Evolutionary conservation across 1,140 invertebrate genomes (phyloP).

Genomic region (Hestina assimilis): DNA sequence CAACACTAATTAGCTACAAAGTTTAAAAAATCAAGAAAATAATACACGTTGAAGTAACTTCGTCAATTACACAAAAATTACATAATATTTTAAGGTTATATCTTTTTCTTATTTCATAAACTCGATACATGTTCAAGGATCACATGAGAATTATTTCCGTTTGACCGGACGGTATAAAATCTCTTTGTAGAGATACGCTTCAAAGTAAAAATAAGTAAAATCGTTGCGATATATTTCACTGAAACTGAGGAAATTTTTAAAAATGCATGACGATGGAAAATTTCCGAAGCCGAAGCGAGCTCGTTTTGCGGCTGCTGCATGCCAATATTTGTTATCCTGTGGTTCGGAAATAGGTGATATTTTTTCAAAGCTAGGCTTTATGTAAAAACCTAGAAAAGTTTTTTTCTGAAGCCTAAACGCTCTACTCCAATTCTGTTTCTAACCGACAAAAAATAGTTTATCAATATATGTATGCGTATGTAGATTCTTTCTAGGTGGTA

Average conservation of each 20-base stretch:
- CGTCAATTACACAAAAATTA: too few species aligned
- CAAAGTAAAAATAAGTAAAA: conserved; percentile 9
- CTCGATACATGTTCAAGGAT: too few species aligned
- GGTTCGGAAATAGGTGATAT: conserved; percentile 11
- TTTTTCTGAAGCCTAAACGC: background rate
- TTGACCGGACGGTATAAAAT: conserved; percentile 1
- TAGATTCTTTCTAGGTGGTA: too few species aligned
- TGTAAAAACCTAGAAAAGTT: background rate
- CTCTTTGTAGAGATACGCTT: background rate
- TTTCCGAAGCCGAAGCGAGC: conserved; percentile 1
- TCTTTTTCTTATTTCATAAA: too few species aligned
- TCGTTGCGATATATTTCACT: background rate
- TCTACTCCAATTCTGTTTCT: background rate
- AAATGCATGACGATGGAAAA: conserved; percentile 14
- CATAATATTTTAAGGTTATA: too few species aligned
- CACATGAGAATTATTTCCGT: background rate
- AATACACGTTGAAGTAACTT: too few species aligned
- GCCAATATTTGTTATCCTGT: conserved; percentile 8
- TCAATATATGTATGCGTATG: too few species aligned
- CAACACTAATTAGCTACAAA: too few species aligned
- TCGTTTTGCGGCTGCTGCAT: conserved; percentile 8
- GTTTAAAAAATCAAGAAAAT: too few species aligned
- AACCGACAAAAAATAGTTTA: too few species aligned
- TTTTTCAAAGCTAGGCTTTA: background rate
- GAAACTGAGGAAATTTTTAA: background rate